Conservation (phyloP, 2,113 vertebrate genomes). For the Cebidichthys violaceus region DNA sequence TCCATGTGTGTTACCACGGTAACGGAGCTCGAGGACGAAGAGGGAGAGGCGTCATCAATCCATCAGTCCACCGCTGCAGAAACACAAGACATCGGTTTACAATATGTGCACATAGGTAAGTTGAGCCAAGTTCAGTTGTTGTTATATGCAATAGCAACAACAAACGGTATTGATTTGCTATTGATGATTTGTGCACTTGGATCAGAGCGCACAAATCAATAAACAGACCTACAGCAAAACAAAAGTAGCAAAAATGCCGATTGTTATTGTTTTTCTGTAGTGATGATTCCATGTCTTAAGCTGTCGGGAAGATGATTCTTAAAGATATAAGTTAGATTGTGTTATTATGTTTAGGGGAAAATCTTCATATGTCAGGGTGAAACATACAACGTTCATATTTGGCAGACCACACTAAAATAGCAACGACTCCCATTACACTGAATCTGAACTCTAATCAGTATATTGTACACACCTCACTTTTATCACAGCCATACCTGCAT, state of each 20-base stretch:
- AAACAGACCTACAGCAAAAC: background rate
- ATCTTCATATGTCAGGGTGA: background rate
- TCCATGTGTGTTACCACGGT: slow-evolving; percentile 78
- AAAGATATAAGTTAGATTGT: background rate
- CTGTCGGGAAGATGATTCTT: background rate
- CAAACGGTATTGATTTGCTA: background rate
- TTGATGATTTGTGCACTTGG: background rate
- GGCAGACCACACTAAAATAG: slow-evolving; percentile 1
- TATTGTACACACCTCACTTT: slow-evolving; percentile 42
- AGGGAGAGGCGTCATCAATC: slow-evolving; percentile 36
- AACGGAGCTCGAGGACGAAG: slow-evolving; percentile 71
- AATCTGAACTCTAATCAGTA: slow-evolving; percentile 38
- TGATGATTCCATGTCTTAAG: background rate
- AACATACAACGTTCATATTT: slow-evolving; percentile 18
- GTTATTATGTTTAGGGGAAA: background rate
- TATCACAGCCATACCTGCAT: slow-evolving; percentile 55
- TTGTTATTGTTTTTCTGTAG: background rate
- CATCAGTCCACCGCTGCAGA: slow-evolving; percentile 4
- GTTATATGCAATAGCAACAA: background rate
- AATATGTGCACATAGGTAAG: background rate
- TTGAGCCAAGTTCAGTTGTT: too few relatives aligned
- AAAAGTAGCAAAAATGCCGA: background rate
- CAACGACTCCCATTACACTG: slow-evolving; percentile 3
- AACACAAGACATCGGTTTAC: background rate
- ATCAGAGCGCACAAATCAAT: background rate